Percentiles rank a stretch among this genome's conserved stretches.
Conservation (phyloP, 2,888 invertebrate species). For the Melanchra persicariae region DNA sequence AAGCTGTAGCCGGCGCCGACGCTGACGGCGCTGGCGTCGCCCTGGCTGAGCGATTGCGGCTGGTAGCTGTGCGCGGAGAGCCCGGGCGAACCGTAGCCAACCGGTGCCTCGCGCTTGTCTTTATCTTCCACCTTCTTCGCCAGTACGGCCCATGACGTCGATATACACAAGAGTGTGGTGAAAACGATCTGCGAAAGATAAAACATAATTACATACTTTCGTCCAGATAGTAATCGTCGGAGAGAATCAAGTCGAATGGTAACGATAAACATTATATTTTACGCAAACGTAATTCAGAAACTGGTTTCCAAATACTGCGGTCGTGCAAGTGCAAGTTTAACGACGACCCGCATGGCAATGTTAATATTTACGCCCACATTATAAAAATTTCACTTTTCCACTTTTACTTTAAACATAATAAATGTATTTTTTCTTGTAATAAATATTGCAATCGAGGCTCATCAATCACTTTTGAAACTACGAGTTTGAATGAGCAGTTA, state of each 20-base stretch:
- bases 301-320: constrained; percentile 76
- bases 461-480: constrained; percentile 39
- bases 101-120: constrained; percentile 84
- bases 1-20: constrained; percentile 88
- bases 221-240: constrained; percentile 47
- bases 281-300: constrained; percentile 74
- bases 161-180: constrained; percentile 81
- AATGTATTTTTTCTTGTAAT: constrained; percentile 48
- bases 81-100: constrained; percentile 76
- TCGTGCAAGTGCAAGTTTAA: constrained; percentile 72
- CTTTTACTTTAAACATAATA: constrained; percentile 81
- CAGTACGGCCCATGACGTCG: constrained; percentile 81
- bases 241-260: constrained; percentile 52
- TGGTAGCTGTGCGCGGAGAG: constrained; percentile 72
- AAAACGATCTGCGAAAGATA: constrained; percentile 83
- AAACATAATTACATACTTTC: constrained; percentile 67
- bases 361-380: constrained; percentile 84
- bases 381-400: constrained; percentile 88
- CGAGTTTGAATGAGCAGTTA: constrained; percentile 31
- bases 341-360: constrained; percentile 84
- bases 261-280: constrained; percentile 67
- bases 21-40: constrained; percentile 84
- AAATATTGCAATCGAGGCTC: constrained; percentile 30
- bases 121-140: constrained; percentile 82
- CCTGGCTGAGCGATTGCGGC: constrained; percentile 74